Evolutionary conservation across 2,113 vertebrate genomes (phyloP), one percentile per base, ranked within the genome.

Genomic region (Lynx canadensis): DNA sequence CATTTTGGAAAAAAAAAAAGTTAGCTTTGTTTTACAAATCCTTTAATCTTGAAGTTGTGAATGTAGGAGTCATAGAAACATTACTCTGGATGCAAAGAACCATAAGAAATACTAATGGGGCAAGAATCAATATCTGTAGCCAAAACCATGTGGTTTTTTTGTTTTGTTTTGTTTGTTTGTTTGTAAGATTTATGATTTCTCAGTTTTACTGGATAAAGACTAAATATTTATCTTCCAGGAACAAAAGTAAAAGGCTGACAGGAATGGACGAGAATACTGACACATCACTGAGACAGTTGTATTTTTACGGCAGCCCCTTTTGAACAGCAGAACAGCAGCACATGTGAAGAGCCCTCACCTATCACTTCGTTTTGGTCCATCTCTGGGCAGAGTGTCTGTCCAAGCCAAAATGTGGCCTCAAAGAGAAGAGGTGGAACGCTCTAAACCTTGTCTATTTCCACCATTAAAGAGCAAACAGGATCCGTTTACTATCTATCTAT

Each of bases 191-290:
- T 86, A 45, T 63, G 29, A 69, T 66, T 90, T 69, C 33, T 69
- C 11, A 57, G 14, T 60, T 74, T 96, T 94, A n/a, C 23, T 96
- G 55, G 89, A 96, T 69, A 66, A 63, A 81, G n/a, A 63, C 18
- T 89, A 94, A 66, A 85, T 80, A 57, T 92, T 97, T 57, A 84
- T 33, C 36, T 80, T 66, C 33, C 9, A 92, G 57, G 23, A 36
- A 80, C n/a, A 85, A 85, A 71, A 66, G 11, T 36, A 23, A 52
- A 79, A 52, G 21, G 4, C 13, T 85, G 76, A 52, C 11, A 50
- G 25, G 33, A 90, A 73, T 89, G 36, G 14, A 19, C 23, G 23
- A 85, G 57, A 57, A 31, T 33, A 19, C 14, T 1, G 27, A 73
- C 41, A 11, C 2, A 16, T 89, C n/a, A 52, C 21, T 52, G 52